These are phyloP conservation scores for Drosophila subobscura DNA, from an alignment of 1,140 invertebrate genomes.

Conservation along the genomic window DNA sequence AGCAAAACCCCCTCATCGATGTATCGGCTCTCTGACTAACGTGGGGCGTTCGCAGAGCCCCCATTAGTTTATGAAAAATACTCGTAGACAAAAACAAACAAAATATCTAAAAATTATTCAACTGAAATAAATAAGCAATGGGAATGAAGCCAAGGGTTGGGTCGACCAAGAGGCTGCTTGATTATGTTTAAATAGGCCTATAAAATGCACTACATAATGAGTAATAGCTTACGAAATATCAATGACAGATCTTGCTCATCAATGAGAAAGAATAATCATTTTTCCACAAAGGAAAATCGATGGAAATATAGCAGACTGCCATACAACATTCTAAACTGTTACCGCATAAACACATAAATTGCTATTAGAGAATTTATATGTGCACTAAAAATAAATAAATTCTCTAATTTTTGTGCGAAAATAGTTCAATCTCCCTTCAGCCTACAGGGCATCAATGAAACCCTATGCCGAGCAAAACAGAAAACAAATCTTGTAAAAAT, in stretches of 20 bases:
- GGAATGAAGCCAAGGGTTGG: slow-evolving; percentile 6
- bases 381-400: neutral
- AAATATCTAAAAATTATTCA: slow-evolving; percentile 57
- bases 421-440: too few species aligned
- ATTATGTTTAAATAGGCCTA: neutral
- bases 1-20: slow-evolving; percentile 48
- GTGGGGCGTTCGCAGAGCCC: slow-evolving; percentile 34
- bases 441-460: slow-evolving; percentile 41
- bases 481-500: neutral
- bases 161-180: neutral
- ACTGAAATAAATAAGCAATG: slow-evolving; percentile 53
- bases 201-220: neutral
- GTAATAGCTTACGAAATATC: too few species aligned
- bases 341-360: too few species aligned
- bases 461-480: neutral
- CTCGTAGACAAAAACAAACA: slow-evolving; percentile 26
- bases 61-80: slow-evolving; percentile 55
- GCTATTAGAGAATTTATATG: neutral
- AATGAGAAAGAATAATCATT: too few species aligned
- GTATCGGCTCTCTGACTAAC: slow-evolving; percentile 25
- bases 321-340: too few species aligned
- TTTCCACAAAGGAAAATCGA: too few species aligned
- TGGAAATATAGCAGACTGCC: too few species aligned
- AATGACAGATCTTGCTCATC: too few species aligned
- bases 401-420: neutral